Percentiles rank a stretch among this genome's conserved stretches.
Evolutionary conservation across 2,888 invertebrate species (phyloP).

Genomic region (Blomia tropicalis): DNA sequence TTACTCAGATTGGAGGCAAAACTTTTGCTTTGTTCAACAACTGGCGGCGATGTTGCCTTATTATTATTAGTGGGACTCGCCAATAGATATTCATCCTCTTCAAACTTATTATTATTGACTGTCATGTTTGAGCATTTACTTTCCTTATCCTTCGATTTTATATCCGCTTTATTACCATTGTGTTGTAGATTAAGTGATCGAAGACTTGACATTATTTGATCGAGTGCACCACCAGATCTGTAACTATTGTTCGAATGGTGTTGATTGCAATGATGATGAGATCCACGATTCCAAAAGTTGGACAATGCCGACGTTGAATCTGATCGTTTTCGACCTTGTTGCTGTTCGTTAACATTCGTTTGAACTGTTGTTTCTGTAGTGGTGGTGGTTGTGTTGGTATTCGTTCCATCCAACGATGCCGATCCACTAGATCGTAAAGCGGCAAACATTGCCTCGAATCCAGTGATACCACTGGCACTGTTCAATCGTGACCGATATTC

Average conservation of each 20-base stretch:
- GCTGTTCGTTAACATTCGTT: neutral
- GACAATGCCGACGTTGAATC: neutral
- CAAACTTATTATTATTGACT: neutral
- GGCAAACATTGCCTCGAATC: neutral
- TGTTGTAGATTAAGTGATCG: neutral
- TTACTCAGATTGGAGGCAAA: neutral
- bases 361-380: neutral
- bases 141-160: too few species aligned
- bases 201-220: neutral
- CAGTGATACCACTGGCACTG: neutral
- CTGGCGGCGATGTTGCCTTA: neutral
- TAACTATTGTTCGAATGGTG: neutral
- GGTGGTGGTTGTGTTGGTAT: neutral
- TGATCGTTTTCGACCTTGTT: neutral
- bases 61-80: neutral
- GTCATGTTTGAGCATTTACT: too few species aligned
- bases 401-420: neutral
- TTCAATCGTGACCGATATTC: neutral
- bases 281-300: neutral
- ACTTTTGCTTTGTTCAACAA: neutral
- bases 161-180: neutral
- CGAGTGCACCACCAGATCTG: neutral
- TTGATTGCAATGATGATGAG: neutral
- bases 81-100: neutral
- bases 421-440: neutral